phyloP scores from a whole-genome alignment of 2,113 vertebrate species.

The Microtus montanus region DNA sequence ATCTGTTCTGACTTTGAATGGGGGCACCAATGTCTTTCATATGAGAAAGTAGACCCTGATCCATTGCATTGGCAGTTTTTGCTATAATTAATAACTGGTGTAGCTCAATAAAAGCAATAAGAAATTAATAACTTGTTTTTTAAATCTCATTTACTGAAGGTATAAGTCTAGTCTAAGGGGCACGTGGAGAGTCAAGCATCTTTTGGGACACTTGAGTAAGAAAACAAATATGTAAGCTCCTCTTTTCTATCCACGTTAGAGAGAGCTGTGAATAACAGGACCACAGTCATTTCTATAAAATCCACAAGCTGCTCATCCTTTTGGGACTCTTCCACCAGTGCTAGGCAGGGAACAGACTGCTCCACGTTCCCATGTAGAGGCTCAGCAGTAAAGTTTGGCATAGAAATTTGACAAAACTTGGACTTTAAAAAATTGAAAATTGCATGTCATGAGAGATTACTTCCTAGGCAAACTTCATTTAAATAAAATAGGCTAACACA shows the following conservation, averaged over 20 bases:
- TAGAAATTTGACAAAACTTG: constrained; percentile 1
- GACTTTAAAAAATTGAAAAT: background rate
- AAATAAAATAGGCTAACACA: background rate
- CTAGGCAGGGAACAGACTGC: background rate
- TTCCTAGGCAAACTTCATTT: background rate
- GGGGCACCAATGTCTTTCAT: background rate
- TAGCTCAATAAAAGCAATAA: too few relatives aligned
- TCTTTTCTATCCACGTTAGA: background rate
- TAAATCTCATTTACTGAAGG: constrained; percentile 24
- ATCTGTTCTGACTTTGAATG: background rate
- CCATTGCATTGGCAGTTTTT: background rate
- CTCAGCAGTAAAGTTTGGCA: background rate
- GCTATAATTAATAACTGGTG: background rate
- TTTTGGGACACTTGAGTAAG: background rate
- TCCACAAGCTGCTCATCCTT: background rate
- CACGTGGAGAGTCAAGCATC: background rate
- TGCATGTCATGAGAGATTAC: background rate
- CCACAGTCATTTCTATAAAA: background rate
- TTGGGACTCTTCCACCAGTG: background rate
- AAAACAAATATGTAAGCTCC: background rate
- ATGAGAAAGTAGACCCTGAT: background rate
- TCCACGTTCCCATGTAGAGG: background rate
- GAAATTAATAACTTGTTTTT: constrained; percentile 20
- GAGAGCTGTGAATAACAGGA: background rate
- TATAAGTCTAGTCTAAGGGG: background rate